Percentiles rank a stretch among this genome's conserved stretches.
These are phyloP conservation scores for Canis aureus DNA, from an alignment of 2,113 vertebrate genomes.

Conservation along the genomic window DNA sequence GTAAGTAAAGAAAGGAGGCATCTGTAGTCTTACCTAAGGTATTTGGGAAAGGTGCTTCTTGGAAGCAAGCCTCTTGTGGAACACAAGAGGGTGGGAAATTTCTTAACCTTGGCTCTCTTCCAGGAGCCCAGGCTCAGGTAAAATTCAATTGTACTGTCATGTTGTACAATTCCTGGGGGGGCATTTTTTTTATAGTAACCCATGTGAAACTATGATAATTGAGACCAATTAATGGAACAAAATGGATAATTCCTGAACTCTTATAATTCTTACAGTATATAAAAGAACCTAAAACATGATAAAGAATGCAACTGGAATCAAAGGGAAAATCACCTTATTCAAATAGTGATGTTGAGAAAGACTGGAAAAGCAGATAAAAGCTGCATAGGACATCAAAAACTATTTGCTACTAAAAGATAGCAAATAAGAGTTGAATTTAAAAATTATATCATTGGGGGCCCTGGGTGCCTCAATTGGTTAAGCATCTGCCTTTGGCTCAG, in stretches of 20 bases:
- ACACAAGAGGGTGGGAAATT: not conserved
- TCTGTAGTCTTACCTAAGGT: not conserved
- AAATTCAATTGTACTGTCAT: not conserved
- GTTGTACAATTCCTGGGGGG: not conserved
- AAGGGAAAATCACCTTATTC: not conserved
- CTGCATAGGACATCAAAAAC: not conserved
- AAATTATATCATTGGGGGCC: not conserved
- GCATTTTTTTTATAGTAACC: not conserved
- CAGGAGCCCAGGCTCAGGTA: not conserved
- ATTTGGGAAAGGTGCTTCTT: not conserved
- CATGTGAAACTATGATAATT: not conserved
- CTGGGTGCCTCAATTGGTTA: not conserved
- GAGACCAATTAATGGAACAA: not conserved
- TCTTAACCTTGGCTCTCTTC: not conserved
- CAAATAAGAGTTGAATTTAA: constrained; percentile 2
- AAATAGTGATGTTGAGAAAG: not conserved
- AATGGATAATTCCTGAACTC: not conserved
- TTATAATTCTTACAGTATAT: not conserved
- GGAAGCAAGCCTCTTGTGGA: not conserved
- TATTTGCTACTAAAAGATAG: not conserved
- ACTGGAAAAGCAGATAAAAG: not conserved
- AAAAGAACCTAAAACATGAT: not conserved
- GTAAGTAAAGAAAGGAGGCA: not conserved
- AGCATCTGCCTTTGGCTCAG: not conserved
- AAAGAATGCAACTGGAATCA: not conserved